These are phyloP conservation scores for Bufo gargarizans DNA, from an alignment of 2,113 vertebrate genomes.

Conservation along the genomic window DNA sequence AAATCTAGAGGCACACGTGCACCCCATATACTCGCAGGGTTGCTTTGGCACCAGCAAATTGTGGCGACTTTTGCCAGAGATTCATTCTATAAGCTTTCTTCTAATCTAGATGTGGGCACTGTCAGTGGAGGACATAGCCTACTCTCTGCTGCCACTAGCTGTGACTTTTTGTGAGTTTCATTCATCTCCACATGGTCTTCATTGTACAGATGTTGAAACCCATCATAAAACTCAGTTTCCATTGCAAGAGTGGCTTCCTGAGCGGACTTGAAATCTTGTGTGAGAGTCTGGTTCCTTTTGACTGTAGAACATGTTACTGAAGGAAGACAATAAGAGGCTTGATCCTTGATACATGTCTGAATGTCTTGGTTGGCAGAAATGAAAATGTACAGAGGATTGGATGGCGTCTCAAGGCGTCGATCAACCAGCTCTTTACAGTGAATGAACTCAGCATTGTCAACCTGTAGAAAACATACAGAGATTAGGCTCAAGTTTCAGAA, in stretches of 20 bases:
- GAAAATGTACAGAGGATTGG: slow-evolving; percentile 70
- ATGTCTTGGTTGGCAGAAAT: slow-evolving; percentile 58
- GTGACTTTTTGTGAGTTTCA: neutral
- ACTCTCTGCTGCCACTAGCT: slow-evolving; percentile 50
- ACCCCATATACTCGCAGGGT: neutral
- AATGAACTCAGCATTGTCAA: slow-evolving; percentile 69
- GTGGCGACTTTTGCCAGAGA: neutral
- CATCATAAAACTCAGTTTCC: slow-evolving; percentile 70
- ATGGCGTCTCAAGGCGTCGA: slow-evolving; percentile 67
- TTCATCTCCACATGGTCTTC: slow-evolving; percentile 59
- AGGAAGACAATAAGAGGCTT: slow-evolving; percentile 33
- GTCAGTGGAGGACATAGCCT: slow-evolving; percentile 69
- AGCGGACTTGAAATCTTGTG: slow-evolving; percentile 1
- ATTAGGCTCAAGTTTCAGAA: neutral
- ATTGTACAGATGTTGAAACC: slow-evolving; percentile 68
- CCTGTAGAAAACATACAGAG: slow-evolving; percentile 60
- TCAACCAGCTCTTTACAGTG: slow-evolving; percentile 76
- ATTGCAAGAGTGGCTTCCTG: neutral
- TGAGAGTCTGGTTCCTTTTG: neutral
- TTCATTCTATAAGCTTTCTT: neutral
- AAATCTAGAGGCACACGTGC: neutral
- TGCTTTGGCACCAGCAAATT: slow-evolving; percentile 13
- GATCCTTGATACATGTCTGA: slow-evolving; percentile 14
- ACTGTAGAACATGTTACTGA: neutral
- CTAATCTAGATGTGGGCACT: slow-evolving; percentile 57